phyloP scores from a whole-genome alignment of 2,797 vertebrate species.

The Enteromius afrohamiltoni region DNA sequence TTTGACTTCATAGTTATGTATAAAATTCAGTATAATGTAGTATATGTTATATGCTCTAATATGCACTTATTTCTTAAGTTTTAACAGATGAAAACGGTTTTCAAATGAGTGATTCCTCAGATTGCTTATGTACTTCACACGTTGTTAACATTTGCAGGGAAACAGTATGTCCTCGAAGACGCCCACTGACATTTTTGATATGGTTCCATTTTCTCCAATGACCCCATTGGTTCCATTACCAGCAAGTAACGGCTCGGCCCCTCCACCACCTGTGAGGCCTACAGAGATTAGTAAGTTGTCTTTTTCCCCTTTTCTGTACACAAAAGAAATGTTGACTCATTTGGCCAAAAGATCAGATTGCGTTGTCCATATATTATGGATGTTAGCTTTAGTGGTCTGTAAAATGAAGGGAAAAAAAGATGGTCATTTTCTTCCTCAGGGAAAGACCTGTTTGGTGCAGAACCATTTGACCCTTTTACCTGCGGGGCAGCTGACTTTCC shows the following conservation, averaged over 20 bases:
- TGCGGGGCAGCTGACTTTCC: constrained; percentile 95
- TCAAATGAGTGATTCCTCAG: background rate
- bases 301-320: background rate
- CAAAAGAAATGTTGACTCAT: background rate
- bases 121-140: constrained; percentile 6
- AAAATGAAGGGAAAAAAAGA: constrained; percentile 8
- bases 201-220: constrained; percentile 94
- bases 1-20: background rate
- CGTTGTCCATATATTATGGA: background rate
- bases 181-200: constrained; percentile 95
- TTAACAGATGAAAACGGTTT: background rate
- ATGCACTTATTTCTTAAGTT: background rate
- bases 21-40: background rate
- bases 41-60: background rate
- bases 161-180: constrained; percentile 83
- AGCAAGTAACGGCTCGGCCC: constrained; percentile 89
- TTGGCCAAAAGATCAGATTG: constrained; percentile 4
- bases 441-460: constrained; percentile 95
- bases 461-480: constrained; percentile 97
- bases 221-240: constrained; percentile 84
- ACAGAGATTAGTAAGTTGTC: constrained; percentile 86
- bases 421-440: constrained; percentile 72
- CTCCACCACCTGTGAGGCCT: constrained; percentile 85
- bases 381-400: constrained; percentile 2
- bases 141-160: constrained; percentile 76